Evolutionary conservation across 37 sponge, comb jelly and placozoan genomes (phyloP).

Genomic region (Hormiphora californensis): DNA sequence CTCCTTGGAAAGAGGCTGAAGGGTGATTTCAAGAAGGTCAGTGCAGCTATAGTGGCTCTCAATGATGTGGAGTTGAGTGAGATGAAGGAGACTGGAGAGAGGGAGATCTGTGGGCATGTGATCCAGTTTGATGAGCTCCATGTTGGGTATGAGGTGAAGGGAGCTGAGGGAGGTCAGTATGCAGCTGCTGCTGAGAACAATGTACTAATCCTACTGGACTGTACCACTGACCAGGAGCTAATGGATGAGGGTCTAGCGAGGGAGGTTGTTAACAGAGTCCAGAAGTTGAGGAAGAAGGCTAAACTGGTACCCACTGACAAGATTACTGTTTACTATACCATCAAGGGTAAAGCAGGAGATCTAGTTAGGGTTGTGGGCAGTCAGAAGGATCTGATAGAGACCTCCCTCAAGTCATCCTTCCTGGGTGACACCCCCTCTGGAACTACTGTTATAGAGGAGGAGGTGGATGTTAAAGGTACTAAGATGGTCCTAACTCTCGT

Average conservation of each 20-base stretch:
- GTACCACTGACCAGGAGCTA: constrained; percentile 76
- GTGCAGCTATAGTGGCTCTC: constrained; percentile 55
- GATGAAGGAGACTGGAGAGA: constrained; percentile 65
- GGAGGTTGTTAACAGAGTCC: constrained; percentile 91
- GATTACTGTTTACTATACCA: background rate
- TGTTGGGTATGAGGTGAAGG: constrained; percentile 63
- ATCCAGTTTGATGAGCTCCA: constrained; percentile 54
- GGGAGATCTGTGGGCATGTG: constrained; percentile 64
- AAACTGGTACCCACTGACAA: constrained; percentile 53
- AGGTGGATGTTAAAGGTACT: constrained; percentile 32
- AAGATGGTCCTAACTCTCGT: background rate
- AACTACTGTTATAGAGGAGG: background rate
- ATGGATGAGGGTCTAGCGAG: constrained; percentile 87
- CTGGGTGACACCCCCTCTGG: background rate
- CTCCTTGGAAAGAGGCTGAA: constrained; percentile 87
- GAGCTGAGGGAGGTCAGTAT: constrained; percentile 63
- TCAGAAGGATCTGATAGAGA: constrained; percentile 12
- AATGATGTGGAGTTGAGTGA: constrained; percentile 63
- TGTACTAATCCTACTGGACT: constrained; percentile 82
- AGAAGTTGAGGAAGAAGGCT: constrained; percentile 83
- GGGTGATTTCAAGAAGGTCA: constrained; percentile 73
- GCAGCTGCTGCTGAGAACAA: constrained; percentile 62
- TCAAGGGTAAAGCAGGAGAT: background rate
- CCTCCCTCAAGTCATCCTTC: constrained; percentile 23
- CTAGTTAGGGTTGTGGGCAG: background rate